Evolutionary conservation across 2,113 vertebrate species (phyloP).

Genomic region (Sigmodon hispidus): DNA sequence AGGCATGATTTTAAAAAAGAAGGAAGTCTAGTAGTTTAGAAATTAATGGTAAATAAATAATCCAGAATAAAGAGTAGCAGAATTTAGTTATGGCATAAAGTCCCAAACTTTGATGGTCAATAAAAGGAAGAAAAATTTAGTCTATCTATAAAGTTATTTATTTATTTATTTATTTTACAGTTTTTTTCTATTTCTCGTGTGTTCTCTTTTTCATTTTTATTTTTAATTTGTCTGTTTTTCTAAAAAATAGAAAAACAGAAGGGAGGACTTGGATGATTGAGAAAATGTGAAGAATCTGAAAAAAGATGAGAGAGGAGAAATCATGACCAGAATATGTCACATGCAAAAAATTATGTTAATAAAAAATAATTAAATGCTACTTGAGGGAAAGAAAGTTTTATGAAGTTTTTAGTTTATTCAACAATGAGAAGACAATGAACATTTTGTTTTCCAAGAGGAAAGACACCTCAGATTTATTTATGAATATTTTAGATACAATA

Average conservation of each 20-base stretch:
- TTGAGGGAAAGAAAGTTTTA: background rate
- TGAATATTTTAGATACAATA: background rate
- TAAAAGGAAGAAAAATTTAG: background rate
- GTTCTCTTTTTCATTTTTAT: background rate
- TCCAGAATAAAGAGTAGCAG: background rate
- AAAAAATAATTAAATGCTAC: background rate
- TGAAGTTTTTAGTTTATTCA: background rate
- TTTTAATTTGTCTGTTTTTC: background rate
- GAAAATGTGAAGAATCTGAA: background rate
- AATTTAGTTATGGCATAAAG: background rate
- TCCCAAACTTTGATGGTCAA: background rate
- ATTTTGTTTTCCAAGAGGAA: slow-evolving; percentile 31
- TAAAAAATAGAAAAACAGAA: background rate
- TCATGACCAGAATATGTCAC: background rate
- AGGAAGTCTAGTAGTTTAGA: background rate
- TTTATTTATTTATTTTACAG: background rate
- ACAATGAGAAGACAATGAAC: background rate
- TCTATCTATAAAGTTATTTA: background rate
- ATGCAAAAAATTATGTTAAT: background rate
- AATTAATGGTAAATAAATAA: background rate
- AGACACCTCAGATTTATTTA: slow-evolving; percentile 10
- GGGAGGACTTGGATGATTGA: too few species aligned
- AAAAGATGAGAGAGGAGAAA: background rate
- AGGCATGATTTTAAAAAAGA: background rate
- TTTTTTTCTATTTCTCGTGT: background rate